A percentile compares a stretch with the other conserved stretches of the same genome.
Conservation (phyloP, 2,888 invertebrate species). For the Perdita meconis region DNA sequence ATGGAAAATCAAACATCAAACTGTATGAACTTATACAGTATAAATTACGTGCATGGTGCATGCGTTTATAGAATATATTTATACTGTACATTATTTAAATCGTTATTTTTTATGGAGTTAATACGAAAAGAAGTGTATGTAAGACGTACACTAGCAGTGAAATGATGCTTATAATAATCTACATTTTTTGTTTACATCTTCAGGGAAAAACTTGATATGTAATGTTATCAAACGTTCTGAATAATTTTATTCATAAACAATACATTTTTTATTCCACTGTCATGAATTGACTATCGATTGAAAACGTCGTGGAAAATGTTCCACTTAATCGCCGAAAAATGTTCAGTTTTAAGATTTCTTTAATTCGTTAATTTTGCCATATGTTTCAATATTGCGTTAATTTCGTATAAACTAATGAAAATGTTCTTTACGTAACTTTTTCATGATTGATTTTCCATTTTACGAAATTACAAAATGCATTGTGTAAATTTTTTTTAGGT, state of each 20-base stretch:
- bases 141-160: not conserved
- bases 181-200: not conserved
- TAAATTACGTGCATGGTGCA: too few species aligned
- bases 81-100: too few species aligned
- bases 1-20: constrained; percentile 21
- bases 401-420: not conserved
- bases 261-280: constrained; percentile 7
- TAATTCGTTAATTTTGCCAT: constrained; percentile 20
- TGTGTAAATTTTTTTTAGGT: constrained; percentile 43
- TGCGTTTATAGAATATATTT: too few species aligned
- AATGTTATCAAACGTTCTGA: not conserved
- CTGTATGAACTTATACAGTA: too few species aligned
- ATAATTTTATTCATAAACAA: constrained; percentile 15
- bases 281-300: not conserved
- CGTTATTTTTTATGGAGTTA: too few species aligned
- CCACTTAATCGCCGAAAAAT: too few species aligned
- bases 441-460: constrained; percentile 33
- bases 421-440: constrained; percentile 26
- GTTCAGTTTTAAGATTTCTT: not conserved
- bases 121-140: too few species aligned
- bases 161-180: not conserved
- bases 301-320: too few species aligned
- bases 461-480: constrained; percentile 20
- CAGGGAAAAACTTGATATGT: not conserved
- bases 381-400: constrained; percentile 4